These are phyloP conservation scores for Chloroceryle amazona DNA, from an alignment of 2,797 vertebrate species.

Conservation along the genomic window DNA sequence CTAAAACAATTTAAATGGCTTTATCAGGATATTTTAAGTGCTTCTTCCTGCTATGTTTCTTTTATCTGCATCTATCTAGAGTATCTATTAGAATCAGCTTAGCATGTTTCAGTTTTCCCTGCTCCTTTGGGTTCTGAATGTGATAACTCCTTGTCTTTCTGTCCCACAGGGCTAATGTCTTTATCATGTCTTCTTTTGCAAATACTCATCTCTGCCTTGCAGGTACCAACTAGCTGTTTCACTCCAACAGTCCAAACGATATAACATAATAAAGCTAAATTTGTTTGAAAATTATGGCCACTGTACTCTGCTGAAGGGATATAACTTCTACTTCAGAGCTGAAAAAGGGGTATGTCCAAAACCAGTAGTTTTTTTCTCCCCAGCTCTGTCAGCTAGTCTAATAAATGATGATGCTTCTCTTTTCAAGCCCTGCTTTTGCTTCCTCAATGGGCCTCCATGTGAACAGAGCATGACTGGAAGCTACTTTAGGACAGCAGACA, in stretches of 20 bases:
- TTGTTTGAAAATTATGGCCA: neutral
- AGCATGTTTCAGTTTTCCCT: neutral
- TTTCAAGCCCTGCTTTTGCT: neutral
- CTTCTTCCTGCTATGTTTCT: neutral
- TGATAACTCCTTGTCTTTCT: neutral
- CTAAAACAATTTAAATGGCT: neutral
- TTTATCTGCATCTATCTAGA: neutral
- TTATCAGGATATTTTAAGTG: neutral
- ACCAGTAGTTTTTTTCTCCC: neutral
- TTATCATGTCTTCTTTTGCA: neutral
- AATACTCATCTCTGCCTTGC: neutral
- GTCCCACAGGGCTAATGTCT: neutral
- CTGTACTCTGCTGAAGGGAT: neutral
- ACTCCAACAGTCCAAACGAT: neutral
- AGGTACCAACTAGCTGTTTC: neutral
- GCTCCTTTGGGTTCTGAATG: neutral
- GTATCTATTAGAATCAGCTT: neutral
- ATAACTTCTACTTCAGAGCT: neutral
- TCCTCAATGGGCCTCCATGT: fast-evolving
- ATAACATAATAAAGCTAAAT: neutral
- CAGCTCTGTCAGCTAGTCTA: neutral
- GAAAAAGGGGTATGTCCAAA: neutral
- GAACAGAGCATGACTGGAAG: neutral
- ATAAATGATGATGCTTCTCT: neutral
- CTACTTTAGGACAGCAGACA: neutral